Percentiles rank a stretch among this genome's conserved stretches.
phyloP scores from a whole-genome alignment of 2,113 vertebrate genomes.

The Austrofundulus limnaeus region DNA sequence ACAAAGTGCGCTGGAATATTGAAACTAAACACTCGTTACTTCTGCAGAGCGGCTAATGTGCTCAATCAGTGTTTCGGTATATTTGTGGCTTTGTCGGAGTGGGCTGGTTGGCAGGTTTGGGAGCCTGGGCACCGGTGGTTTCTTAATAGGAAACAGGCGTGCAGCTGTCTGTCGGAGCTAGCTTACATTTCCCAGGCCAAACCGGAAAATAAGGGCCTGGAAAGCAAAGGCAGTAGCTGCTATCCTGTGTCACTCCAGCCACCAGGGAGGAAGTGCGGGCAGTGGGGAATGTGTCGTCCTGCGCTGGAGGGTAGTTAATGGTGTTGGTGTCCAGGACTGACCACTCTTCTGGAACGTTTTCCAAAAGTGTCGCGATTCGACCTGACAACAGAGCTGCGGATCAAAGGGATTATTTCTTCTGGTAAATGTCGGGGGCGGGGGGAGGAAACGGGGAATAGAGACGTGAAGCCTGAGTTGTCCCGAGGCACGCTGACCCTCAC shows the following conservation, averaged over 20 bases:
- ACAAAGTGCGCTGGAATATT: constrained; percentile 3
- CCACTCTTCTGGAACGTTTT: constrained; percentile 63
- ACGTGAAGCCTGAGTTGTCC: constrained; percentile 53
- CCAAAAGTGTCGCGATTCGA: constrained; percentile 22
- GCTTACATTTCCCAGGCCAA: constrained; percentile 74
- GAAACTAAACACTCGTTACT: constrained; percentile 10
- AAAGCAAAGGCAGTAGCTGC: constrained; percentile 65
- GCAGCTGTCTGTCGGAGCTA: constrained; percentile 60
- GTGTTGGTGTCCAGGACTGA: constrained; percentile 61
- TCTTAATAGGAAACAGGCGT: constrained; percentile 73
- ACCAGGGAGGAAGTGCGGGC: constrained; percentile 70
- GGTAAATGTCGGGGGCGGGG: constrained; percentile 30
- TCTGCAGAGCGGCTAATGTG: constrained; percentile 9
- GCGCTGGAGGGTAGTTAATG: constrained; percentile 70
- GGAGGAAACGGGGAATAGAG: constrained; percentile 35
- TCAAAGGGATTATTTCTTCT: constrained; percentile 64
- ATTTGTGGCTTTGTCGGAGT: constrained; percentile 33
- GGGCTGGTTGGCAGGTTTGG: constrained; percentile 58
- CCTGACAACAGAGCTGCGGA: constrained; percentile 52
- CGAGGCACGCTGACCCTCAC: constrained; percentile 53
- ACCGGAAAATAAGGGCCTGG: constrained; percentile 65
- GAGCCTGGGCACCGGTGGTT: constrained; percentile 33
- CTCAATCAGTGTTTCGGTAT: constrained; percentile 34
- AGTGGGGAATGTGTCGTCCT: constrained; percentile 63
- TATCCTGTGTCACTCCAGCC: constrained; percentile 69